phyloP scores from a whole-genome alignment of 2,888 invertebrate genomes.

The Tipula helvola region DNA sequence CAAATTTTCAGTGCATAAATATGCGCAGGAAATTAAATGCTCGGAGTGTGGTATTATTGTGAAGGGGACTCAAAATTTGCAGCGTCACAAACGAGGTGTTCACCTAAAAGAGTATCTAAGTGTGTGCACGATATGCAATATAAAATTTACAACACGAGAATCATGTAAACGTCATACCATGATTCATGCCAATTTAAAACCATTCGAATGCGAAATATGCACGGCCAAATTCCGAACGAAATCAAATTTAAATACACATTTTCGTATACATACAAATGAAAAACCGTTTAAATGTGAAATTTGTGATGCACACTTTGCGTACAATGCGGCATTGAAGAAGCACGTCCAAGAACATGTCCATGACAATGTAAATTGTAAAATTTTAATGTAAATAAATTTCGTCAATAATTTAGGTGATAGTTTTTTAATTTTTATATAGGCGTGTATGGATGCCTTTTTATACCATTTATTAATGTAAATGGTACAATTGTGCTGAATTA shows the following conservation, averaged over 20 bases:
- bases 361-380: background rate
- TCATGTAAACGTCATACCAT: background rate
- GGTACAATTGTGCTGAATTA: too few relatives aligned
- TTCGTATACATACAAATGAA: background rate
- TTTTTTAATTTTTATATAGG: background rate
- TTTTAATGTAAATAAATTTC: background rate
- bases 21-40: background rate
- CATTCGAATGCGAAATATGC: background rate
- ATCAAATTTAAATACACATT: background rate
- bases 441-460: background rate
- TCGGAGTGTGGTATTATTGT: background rate
- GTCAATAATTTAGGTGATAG: background rate
- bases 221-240: background rate
- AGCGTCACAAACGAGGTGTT: background rate
- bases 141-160: background rate
- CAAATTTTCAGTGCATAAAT: background rate
- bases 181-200: background rate
- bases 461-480: too few relatives aligned
- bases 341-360: background rate
- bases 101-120: background rate
- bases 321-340: background rate
- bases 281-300: slow-evolving; percentile 7
- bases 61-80: background rate
- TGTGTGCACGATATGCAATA: background rate
- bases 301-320: background rate